Evolutionary conservation across 2,113 vertebrate species (phyloP), one percentile per base, ranked within the genome.

Genomic region (Stigmatopora nigra): DNA sequence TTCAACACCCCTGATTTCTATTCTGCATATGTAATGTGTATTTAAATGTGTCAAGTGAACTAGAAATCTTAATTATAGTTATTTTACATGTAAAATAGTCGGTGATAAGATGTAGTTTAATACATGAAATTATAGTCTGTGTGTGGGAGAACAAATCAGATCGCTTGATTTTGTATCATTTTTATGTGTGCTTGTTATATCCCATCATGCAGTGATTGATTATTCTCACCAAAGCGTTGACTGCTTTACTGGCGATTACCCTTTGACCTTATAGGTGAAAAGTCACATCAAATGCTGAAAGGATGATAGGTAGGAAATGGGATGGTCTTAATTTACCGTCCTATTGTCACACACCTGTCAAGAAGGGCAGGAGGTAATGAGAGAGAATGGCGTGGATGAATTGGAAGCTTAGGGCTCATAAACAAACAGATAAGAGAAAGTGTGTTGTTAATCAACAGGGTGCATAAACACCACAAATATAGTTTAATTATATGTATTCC

Each of bases 401-500:
- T 8, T 6, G 35, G 44, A 44, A 46, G 55, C 58, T 15, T 46
- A 61, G 53, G 61, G 59, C 45, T 19, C 44, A 19, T 45, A 22
- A 61, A 60, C 17, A 58, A 53, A 64, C 55, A 57, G 53, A 71
- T 22, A 65, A 71, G 63, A 38, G 62, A 11, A 20, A 49, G 62
- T 57, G 56, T 31, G 63, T 69, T 10, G 77, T 81, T 78, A 71
- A 80, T 84, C 78, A 75, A 80, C 44, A 61, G 60, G 48, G 60
- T 25, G 7, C 64, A 55, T 49, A 69, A 60, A 71, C 22, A 48
- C 22, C 67, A 44, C 41, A 64, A 58, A 68, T 71, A 59, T 4
- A 73, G 78, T 82, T 76, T 85, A 78, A 74, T 81, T 82, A 74
- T 86, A 78, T 82, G 83, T 86, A 75, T 82, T 88, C 89, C 87